Conservation (phyloP, 2,113 vertebrate genomes). For the Epinephelus cyanopodus region DNA sequence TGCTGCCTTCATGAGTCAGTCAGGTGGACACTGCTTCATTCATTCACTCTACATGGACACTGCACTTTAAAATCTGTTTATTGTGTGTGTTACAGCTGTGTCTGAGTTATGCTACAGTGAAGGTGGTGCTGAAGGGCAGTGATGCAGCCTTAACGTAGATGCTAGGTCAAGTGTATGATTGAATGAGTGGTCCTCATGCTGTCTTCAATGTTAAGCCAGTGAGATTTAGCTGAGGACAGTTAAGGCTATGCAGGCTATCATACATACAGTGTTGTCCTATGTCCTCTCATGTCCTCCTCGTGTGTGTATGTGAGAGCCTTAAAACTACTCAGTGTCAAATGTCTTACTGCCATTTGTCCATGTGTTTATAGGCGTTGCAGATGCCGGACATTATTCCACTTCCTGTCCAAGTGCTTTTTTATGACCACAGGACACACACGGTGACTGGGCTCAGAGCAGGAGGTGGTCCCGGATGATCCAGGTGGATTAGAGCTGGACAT, state of each 20-base stretch:
- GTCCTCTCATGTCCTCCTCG: no score
- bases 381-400: constrained; percentile 12
- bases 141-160: not conserved
- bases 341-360: constrained; percentile 19
- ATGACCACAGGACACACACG: not conserved
- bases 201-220: not conserved
- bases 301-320: constrained; percentile 4
- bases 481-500: not conserved
- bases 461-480: not conserved
- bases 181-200: not conserved
- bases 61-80: not conserved
- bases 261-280: not conserved
- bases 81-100: not conserved
- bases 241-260: not conserved
- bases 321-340: constrained; percentile 16
- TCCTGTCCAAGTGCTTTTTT: constrained; percentile 16
- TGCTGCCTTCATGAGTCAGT: constrained; percentile 41
- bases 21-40: not conserved
- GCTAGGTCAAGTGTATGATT: constrained; percentile 3
- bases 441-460: not conserved
- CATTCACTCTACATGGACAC: accelerated
- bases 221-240: no score
- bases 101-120: not conserved
- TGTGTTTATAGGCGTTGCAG: not conserved
- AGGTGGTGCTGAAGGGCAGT: constrained; percentile 36